phyloP scores from a whole-genome alignment of 2,888 invertebrate genomes.

The Lottia gigantea region DNA sequence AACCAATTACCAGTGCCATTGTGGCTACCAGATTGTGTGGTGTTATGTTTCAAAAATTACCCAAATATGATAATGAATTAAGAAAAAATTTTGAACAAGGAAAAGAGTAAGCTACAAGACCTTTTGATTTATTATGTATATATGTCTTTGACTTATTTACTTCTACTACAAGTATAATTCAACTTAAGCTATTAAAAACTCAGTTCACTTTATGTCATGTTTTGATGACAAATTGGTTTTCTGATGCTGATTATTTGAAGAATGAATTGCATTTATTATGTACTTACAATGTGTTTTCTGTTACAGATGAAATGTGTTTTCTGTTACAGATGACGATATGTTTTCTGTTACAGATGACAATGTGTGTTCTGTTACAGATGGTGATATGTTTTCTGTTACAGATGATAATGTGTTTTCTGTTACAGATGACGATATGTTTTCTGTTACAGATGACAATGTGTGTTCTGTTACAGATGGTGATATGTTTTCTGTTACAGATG shows the following conservation, averaged over 20 bases:
- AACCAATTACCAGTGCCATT: slow-evolving; percentile 65
- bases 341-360: slow-evolving; percentile 33
- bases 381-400: neutral
- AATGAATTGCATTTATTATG: neutral
- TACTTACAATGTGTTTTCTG: no score
- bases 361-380: neutral
- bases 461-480: neutral
- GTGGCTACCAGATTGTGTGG: slow-evolving; percentile 63
- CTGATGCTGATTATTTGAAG: no score
- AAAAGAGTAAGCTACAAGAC: slow-evolving; percentile 45
- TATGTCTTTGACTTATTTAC: no score
- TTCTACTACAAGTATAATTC: no score
- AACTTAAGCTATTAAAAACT: no score
- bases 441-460: neutral
- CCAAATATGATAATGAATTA: slow-evolving; percentile 52
- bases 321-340: neutral
- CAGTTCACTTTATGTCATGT: no score
- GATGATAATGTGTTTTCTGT: neutral
- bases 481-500: neutral
- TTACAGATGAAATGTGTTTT: no score
- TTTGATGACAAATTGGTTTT: no score
- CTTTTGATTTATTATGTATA: no score
- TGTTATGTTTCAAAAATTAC: slow-evolving; percentile 48
- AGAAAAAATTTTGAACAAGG: slow-evolving; percentile 39
- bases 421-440: neutral